A percentile compares a stretch with the other conserved stretches of the same genome.
phyloP scores from a whole-genome alignment of 1,140 invertebrate species.

The Drosophila novamexicana region DNA sequence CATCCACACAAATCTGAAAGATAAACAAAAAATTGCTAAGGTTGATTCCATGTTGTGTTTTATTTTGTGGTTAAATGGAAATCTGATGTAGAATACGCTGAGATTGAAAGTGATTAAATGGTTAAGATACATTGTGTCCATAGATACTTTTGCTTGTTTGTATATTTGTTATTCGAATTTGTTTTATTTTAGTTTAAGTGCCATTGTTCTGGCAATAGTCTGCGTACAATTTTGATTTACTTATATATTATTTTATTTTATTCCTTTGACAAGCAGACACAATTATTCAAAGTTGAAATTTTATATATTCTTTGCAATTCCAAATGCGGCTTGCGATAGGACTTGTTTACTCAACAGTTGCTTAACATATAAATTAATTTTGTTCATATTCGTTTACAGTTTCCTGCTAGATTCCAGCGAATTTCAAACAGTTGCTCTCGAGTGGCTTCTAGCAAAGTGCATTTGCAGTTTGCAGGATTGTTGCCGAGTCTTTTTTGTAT shows the following conservation, averaged over 20 bases:
- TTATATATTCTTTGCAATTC: not conserved
- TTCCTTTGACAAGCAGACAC: conserved; percentile 3
- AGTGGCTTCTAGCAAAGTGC: conserved; percentile 2
- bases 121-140: conserved; percentile 22
- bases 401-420: not conserved
- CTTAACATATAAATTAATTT: conserved; percentile 2
- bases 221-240: conserved; percentile 74
- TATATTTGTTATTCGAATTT: conserved; percentile 5
- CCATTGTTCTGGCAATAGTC: conserved; percentile 23
- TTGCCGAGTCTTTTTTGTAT: conserved; percentile 33
- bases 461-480: conserved; percentile 3
- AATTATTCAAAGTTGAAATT: no score
- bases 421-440: not conserved
- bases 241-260: conserved; percentile 71
- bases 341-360: conserved; percentile 2
- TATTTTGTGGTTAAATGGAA: conserved; percentile 69
- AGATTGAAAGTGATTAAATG: conserved; percentile 49
- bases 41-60: conserved; percentile 40
- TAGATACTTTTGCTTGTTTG: conserved; percentile 6
- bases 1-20: conserved; percentile 45
- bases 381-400: not conserved
- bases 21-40: conserved; percentile 35
- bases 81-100: conserved; percentile 69
- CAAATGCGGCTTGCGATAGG: not conserved
- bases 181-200: not conserved